Conservation (phyloP, 2,113 vertebrate species). For the Pteruthius melanotis region DNA sequence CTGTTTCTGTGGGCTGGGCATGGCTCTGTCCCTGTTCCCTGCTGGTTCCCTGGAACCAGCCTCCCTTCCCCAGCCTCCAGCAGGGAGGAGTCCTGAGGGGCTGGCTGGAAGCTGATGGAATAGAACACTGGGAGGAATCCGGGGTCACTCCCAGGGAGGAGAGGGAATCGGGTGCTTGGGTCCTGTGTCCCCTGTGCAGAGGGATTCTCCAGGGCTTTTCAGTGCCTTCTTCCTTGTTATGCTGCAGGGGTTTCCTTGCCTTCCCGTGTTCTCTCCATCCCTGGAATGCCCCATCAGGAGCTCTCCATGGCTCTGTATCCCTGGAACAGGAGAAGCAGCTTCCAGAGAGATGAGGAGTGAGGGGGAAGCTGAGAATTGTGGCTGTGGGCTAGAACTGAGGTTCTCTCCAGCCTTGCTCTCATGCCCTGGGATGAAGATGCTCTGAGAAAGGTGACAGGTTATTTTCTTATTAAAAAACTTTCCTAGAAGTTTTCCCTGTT, state of each 20-base stretch:
- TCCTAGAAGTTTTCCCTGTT: not conserved
- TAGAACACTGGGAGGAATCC: not conserved
- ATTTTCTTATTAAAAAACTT: not conserved
- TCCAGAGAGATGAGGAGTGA: not conserved
- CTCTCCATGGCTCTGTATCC: not conserved
- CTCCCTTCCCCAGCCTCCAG: not conserved
- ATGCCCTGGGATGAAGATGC: not conserved
- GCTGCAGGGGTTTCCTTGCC: not conserved
- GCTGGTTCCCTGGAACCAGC: not conserved
- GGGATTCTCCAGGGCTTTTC: not conserved
- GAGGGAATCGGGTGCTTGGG: not conserved
- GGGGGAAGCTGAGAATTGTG: not conserved
- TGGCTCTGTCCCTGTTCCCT: not conserved
- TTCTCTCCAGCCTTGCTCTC: not conserved
- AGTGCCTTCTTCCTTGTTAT: not conserved
- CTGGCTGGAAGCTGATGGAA: not conserved
- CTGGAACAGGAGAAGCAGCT: not conserved
- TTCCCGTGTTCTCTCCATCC: not conserved
- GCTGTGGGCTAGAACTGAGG: not conserved
- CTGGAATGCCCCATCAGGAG: rapidly evolving
- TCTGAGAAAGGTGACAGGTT: not conserved
- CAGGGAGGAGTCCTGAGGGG: not conserved
- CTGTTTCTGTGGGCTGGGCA: not conserved
- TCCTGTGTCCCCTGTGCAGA: not conserved
- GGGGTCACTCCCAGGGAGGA: not conserved